phyloP scores from a whole-genome alignment of 2,113 vertebrate genomes.

The Galemys pyrenaicus region DNA sequence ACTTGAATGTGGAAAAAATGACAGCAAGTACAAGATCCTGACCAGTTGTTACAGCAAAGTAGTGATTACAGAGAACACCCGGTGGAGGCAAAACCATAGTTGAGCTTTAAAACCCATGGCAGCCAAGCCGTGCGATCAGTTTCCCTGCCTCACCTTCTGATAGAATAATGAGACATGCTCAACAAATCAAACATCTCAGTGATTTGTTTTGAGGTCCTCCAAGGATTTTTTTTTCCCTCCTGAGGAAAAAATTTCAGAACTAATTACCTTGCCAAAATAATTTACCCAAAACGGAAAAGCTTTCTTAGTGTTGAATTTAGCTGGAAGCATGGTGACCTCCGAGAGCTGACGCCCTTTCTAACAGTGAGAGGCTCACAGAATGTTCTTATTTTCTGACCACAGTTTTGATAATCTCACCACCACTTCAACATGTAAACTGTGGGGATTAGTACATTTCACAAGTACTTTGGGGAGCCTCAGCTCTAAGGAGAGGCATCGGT shows the following conservation, averaged over 20 bases:
- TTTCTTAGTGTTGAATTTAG: conserved; percentile 51
- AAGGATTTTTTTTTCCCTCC: not conserved
- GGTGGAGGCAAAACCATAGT: conserved; percentile 55
- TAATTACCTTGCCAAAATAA: conserved; percentile 39
- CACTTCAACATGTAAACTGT: conserved; percentile 67
- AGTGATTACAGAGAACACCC: conserved; percentile 57
- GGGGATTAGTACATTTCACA: conserved; percentile 67
- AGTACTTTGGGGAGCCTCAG: conserved; percentile 53
- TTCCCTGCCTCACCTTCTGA: conserved; percentile 49
- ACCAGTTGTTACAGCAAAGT: conserved; percentile 58
- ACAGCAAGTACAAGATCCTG: conserved; percentile 54
- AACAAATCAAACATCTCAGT: conserved; percentile 14
- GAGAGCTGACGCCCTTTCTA: conserved; percentile 44
- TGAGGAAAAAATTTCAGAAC: conserved; percentile 48
- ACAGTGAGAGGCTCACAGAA: conserved; percentile 54
- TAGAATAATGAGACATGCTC: not conserved
- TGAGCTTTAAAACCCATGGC: conserved; percentile 53
- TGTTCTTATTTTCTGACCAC: conserved; percentile 54
- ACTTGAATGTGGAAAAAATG: conserved; percentile 68
- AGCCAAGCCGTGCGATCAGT: conserved; percentile 24
- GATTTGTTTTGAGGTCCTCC: conserved; percentile 42
- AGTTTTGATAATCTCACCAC: conserved; percentile 66
- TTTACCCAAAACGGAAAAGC: conserved; percentile 25
- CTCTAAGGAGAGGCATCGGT: conserved; percentile 39
- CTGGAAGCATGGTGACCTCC: conserved; percentile 19